Evolutionary conservation across 2,888 invertebrate genomes (phyloP).

Genomic region (Lasioglossum figueresi): DNA sequence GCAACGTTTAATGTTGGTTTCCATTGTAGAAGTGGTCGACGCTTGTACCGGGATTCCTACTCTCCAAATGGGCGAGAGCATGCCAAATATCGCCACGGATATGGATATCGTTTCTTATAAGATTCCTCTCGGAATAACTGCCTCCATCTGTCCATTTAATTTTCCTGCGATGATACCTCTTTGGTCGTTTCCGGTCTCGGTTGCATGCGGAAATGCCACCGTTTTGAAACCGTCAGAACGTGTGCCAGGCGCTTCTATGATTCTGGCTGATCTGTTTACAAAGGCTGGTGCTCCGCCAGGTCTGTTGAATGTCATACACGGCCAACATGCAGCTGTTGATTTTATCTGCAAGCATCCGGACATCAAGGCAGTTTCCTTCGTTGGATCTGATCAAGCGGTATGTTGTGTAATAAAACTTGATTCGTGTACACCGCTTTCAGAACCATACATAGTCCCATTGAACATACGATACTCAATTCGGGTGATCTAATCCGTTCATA

Average conservation of each 20-base stretch:
- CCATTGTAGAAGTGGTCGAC: constrained; percentile 94
- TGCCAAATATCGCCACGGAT: constrained; percentile 94
- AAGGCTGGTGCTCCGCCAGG: constrained; percentile 99
- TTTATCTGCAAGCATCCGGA: constrained; percentile 98
- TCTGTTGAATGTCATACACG: constrained; percentile 98
- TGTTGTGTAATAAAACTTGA: constrained; percentile 36
- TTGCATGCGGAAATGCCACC: constrained; percentile 97
- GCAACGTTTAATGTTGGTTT: neutral
- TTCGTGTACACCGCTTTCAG: neutral
- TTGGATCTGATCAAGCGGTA: constrained; percentile 97
- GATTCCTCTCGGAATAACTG: constrained; percentile 96
- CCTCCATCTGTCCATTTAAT: constrained; percentile 99
- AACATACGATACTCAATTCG: neutral
- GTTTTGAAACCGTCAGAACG: constrained; percentile 98
- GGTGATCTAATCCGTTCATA: neutral
- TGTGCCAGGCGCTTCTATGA: constrained; percentile 98
- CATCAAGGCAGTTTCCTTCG: constrained; percentile 98
- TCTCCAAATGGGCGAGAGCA: constrained; percentile 96
- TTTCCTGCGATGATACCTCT: constrained; percentile 99
- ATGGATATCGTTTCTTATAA: constrained; percentile 98
- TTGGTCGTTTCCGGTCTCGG: constrained; percentile 95
- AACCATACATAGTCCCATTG: neutral
- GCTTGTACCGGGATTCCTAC: constrained; percentile 97
- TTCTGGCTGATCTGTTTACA: constrained; percentile 95
- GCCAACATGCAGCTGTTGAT: constrained; percentile 96